Percentiles rank a stretch among this genome's conserved stretches.
Evolutionary conservation across 1,140 invertebrate species (phyloP).

Genomic region (Drosophila nikananu): DNA sequence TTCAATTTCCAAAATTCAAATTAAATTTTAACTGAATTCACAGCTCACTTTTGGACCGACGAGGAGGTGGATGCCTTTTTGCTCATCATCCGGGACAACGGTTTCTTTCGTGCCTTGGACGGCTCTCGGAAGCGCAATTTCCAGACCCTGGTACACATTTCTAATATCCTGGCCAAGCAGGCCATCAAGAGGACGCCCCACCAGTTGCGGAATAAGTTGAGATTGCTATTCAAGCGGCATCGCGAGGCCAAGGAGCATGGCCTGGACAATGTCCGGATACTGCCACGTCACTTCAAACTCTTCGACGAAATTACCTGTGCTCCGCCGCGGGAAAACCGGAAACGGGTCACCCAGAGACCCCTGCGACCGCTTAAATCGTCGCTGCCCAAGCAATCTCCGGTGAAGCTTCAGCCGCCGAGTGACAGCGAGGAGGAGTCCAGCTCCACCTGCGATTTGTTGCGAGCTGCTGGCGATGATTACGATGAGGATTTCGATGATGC

Average conservation of each 20-base stretch:
- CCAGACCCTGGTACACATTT: slow-evolving; percentile 61
- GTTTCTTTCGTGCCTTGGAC: slow-evolving; percentile 69
- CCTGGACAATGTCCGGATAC: slow-evolving; percentile 50
- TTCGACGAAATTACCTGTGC: slow-evolving; percentile 47
- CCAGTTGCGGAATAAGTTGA: slow-evolving; percentile 65
- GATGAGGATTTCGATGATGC: slow-evolving; percentile 50
- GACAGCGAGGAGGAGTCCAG: slow-evolving; percentile 44
- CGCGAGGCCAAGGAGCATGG: slow-evolving; percentile 61
- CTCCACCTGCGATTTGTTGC: slow-evolving; percentile 62
- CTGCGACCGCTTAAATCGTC: background rate
- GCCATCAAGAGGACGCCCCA: slow-evolving; percentile 58
- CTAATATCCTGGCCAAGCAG: slow-evolving; percentile 55
- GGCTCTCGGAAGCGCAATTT: slow-evolving; percentile 71
- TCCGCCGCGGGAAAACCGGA: slow-evolving; percentile 19
- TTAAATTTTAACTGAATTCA: background rate
- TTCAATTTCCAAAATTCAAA: too few species aligned
- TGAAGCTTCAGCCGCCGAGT: slow-evolving; percentile 17
- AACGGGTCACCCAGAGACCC: slow-evolving; percentile 5
- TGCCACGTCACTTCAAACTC: slow-evolving; percentile 62
- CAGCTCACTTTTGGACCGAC: slow-evolving; percentile 63
- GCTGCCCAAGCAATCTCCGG: background rate
- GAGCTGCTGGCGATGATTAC: slow-evolving; percentile 36
- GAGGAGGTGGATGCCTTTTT: slow-evolving; percentile 66
- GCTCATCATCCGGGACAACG: slow-evolving; percentile 61
- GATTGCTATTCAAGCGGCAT: slow-evolving; percentile 55